Percentiles rank a stretch among this genome's conserved stretches.
phyloP scores from a whole-genome alignment of 1,140 invertebrate genomes.

The Ips nitidus region DNA sequence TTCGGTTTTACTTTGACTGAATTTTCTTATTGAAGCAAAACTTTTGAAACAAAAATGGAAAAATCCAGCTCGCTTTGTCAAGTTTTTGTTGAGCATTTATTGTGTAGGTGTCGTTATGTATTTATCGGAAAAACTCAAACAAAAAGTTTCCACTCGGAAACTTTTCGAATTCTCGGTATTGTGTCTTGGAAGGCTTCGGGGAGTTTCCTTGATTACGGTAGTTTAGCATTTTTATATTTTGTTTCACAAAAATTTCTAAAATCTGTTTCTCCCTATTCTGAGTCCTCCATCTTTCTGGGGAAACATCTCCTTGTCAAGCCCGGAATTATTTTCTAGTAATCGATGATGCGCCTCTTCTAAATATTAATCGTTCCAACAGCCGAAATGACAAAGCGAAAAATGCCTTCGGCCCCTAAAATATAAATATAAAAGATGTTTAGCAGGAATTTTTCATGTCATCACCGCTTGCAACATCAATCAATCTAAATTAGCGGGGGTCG shows the following conservation, averaged over 20 bases:
- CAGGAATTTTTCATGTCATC: constrained; percentile 32
- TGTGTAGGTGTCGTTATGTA: constrained; percentile 22
- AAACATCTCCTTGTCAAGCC: constrained; percentile 16
- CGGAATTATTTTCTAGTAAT: constrained; percentile 19
- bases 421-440: constrained; percentile 33
- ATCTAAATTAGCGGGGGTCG: constrained; percentile 24
- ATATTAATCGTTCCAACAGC: constrained; percentile 29
- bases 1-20: no score
- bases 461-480: constrained; percentile 22
- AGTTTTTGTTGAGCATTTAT: constrained; percentile 5
- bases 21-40: neutral
- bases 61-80: constrained; percentile 5
- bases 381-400: constrained; percentile 30
- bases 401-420: constrained; percentile 17
- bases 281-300: constrained; percentile 1
- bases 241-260: constrained; percentile 1
- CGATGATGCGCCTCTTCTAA: constrained; percentile 24
- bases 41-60: neutral
- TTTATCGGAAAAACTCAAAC: constrained; percentile 14
- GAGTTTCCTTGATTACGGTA: constrained; percentile 1
- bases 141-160: constrained; percentile 2
- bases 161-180: constrained; percentile 8
- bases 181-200: neutral
- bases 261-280: neutral
- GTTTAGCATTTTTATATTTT: constrained; percentile 7